Conservation (phyloP, 2,888 invertebrate genomes). For the Cephus spinipes region DNA sequence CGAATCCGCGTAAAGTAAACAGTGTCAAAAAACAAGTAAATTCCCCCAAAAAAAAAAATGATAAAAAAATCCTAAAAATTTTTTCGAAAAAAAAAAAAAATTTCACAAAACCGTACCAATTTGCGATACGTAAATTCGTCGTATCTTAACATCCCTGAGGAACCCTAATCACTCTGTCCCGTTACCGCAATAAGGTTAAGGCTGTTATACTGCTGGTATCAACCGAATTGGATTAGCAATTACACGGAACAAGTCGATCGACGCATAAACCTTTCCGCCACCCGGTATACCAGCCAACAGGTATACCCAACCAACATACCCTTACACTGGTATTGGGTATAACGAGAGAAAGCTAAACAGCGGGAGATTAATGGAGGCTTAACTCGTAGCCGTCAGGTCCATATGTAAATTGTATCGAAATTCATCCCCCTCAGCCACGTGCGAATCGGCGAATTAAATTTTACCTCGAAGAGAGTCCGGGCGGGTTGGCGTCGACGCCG, state of each 20-base stretch:
- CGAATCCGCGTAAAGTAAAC: not conserved
- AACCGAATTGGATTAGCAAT: not conserved
- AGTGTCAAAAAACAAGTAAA: not conserved
- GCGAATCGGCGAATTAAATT: not conserved
- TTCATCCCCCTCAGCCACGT: not conserved
- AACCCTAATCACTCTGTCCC: not conserved
- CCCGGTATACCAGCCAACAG: not conserved
- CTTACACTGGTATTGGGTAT: not conserved
- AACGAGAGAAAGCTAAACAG: slow-evolving; percentile 5
- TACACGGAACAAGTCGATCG: not conserved
- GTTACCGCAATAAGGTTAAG: not conserved
- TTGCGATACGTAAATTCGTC: not conserved
- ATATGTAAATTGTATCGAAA: not conserved
- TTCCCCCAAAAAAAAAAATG: too few species aligned
- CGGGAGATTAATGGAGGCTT: slow-evolving; percentile 5
- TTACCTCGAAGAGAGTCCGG: not conserved
- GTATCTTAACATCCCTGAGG: not conserved
- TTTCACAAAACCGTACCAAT: not conserved
- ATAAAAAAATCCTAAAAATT: too few species aligned
- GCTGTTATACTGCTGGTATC: not conserved
- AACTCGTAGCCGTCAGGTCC: not conserved
- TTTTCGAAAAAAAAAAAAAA: not conserved
- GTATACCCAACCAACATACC: not conserved
- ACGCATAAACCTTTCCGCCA: not conserved
- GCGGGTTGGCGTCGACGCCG: not conserved